Evolutionary conservation across 2,888 invertebrate genomes (phyloP).

Genomic region (Auanema sp.): DNA sequence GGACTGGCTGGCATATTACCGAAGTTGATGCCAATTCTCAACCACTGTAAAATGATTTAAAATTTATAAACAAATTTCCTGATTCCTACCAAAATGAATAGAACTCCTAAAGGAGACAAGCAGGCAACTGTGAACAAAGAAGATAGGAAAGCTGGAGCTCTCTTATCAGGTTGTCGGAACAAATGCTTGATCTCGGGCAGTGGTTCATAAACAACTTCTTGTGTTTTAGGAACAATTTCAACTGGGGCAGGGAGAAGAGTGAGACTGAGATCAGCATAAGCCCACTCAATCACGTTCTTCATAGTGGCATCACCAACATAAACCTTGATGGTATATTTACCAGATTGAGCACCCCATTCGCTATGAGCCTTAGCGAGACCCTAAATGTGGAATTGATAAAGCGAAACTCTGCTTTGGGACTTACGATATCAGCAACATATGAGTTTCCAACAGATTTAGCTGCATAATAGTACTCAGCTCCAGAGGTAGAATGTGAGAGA

Average conservation of each 20-base stretch:
- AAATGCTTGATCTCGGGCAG: conserved; percentile 71
- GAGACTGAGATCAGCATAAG: conserved; percentile 74
- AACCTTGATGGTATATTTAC: conserved; percentile 79
- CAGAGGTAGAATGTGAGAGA: background rate
- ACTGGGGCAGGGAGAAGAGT: conserved; percentile 72
- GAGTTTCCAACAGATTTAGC: background rate
- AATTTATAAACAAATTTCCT: background rate
- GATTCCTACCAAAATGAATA: conserved; percentile 75
- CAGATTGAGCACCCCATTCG: conserved; percentile 78
- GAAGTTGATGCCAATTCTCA: conserved; percentile 82
- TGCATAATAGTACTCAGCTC: conserved; percentile 5
- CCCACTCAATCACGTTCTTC: conserved; percentile 86
- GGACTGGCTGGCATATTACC: conserved; percentile 78
- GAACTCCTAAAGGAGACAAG: conserved; percentile 79
- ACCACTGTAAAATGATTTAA: conserved; percentile 74
- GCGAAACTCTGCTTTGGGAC: background rate
- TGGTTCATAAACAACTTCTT: conserved; percentile 51
- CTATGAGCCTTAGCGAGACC: conserved; percentile 80
- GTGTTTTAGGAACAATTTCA: conserved; percentile 53
- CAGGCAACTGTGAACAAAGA: conserved; percentile 85
- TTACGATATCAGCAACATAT: too few relatives aligned
- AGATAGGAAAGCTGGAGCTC: conserved; percentile 84
- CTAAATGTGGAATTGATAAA: too few relatives aligned
- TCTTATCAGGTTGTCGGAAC: conserved; percentile 88
- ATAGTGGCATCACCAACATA: conserved; percentile 88